Base-by-base conservation (phyloP, 2,113 vertebrate species). In the Paracanthobrama guichenoti region DNA sequence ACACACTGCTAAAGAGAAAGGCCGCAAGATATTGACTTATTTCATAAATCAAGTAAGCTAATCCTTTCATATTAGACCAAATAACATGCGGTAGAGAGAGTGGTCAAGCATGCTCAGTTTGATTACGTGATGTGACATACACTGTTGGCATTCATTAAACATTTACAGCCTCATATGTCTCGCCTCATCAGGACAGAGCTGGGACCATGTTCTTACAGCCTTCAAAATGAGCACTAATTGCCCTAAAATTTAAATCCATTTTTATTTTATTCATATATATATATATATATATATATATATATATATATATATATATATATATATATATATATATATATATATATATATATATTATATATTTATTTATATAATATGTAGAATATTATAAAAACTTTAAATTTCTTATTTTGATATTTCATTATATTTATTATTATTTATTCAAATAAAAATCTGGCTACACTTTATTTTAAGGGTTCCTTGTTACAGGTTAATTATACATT, bases 111-210 rank as follows among this genome's bases (percentile, higher is more conserved):
- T 53, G 53, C 10, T 50, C 42, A 48, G 77, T 75, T 28, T 83
- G 85, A 85, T 85, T 86, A 69, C 87, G 53, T 80, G 86, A 87
- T 86, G 26, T 44, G 6, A 22, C 67, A 89, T 81, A 88, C 28
- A 86, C 84, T 81, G 28, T 59, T 90, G 89, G 42, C 82, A 86
- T 85, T 80, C 6, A 71, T 93, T 82, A 91, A 92, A 89, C 81
- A 91, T 93, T 90, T 86, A 90, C 88, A 82, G 74, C 83, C 87
- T 42, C 85, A 90, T 88, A 89, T 89, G 88, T 91, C 73, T 78
- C 84, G 50, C 88, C 91, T 92, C 83, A 92, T 89, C 86, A 86
- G 55, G 7, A 82, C 60, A 60, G 83, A 69, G 81, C 66, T 48
- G 35, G 39, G 78, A 64, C 81, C 48, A 64, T 75, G 26, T 55